phyloP scores from a whole-genome alignment of 2,888 invertebrate genomes.

The Ochropleura leucogaster region DNA sequence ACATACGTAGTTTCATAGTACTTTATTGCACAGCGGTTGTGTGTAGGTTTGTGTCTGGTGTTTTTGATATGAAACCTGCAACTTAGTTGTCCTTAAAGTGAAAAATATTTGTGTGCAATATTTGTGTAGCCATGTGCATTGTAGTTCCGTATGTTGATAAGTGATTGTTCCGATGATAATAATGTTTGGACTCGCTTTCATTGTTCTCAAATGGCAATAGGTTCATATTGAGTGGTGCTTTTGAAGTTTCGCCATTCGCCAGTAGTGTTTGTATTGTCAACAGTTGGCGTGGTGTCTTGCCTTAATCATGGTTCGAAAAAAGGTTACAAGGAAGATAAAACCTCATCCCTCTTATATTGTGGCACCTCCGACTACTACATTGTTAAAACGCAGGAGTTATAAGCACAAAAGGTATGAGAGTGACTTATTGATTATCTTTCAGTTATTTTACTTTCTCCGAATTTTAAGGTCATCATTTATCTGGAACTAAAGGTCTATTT shows the following conservation, averaged over 20 bases:
- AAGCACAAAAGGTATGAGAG: constrained; percentile 67
- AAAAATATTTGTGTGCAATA: constrained; percentile 51
- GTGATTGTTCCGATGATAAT: constrained; percentile 58
- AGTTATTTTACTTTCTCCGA: neutral
- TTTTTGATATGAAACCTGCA: constrained; percentile 30
- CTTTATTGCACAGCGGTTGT: constrained; percentile 47
- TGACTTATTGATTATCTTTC: neutral
- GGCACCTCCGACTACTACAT: constrained; percentile 61
- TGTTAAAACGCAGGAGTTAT: constrained; percentile 68
- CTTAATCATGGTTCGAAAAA: constrained; percentile 63
- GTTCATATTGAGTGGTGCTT: constrained; percentile 45
- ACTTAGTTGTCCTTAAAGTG: constrained; percentile 45
- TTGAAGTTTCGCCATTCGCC: constrained; percentile 36
- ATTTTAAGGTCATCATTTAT: constrained; percentile 3
- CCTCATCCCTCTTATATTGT: constrained; percentile 65
- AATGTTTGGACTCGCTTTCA: constrained; percentile 60
- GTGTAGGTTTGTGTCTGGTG: constrained; percentile 34
- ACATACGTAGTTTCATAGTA: constrained; percentile 49
- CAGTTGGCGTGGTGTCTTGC: constrained; percentile 34
- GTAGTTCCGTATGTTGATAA: constrained; percentile 50
- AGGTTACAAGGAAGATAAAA: constrained; percentile 57
- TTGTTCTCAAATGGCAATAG: constrained; percentile 60
- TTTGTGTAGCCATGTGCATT: constrained; percentile 40
- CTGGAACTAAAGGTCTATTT: constrained; percentile 6
- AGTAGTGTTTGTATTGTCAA: constrained; percentile 38